phyloP scores from a whole-genome alignment of 2,797 vertebrate species.

The Thripadectes ignobilis region DNA sequence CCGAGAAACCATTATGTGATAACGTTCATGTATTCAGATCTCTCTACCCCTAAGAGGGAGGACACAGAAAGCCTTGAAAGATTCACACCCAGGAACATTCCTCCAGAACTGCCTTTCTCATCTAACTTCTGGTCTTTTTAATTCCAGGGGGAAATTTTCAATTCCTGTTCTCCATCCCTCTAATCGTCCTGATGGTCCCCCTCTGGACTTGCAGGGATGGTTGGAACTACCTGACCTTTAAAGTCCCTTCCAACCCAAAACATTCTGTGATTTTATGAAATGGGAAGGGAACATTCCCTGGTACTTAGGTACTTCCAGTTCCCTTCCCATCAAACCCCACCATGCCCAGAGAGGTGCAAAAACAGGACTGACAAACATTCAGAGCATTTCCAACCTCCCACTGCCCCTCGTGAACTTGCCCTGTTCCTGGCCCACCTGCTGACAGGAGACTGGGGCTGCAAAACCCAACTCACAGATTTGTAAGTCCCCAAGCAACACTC shows the following conservation, averaged over 20 bases:
- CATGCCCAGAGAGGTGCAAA: neutral
- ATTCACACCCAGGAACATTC: neutral
- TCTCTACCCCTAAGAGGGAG: neutral
- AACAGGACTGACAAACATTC: neutral
- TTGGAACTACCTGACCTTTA: neutral
- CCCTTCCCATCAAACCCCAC: neutral
- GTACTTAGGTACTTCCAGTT: neutral
- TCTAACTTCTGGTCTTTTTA: neutral
- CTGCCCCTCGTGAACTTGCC: neutral
- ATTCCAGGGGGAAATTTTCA: neutral
- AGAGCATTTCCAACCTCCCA: neutral
- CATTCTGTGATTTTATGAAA: neutral
- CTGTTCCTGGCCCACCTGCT: neutral
- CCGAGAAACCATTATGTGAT: neutral
- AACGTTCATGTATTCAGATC: neutral
- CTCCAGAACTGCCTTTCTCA: neutral
- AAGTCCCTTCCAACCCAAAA: neutral
- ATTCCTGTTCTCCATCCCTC: neutral
- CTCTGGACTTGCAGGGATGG: neutral
- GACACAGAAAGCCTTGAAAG: neutral
- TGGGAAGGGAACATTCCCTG: neutral
- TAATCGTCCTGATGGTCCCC: neutral
- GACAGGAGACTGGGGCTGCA: neutral
- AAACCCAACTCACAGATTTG: neutral
- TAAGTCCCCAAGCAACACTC: neutral